A percentile compares a stretch with the other conserved stretches of the same genome.
Evolutionary conservation across 1,140 invertebrate species (phyloP).

Genomic region (Pectinophora gossypiella): DNA sequence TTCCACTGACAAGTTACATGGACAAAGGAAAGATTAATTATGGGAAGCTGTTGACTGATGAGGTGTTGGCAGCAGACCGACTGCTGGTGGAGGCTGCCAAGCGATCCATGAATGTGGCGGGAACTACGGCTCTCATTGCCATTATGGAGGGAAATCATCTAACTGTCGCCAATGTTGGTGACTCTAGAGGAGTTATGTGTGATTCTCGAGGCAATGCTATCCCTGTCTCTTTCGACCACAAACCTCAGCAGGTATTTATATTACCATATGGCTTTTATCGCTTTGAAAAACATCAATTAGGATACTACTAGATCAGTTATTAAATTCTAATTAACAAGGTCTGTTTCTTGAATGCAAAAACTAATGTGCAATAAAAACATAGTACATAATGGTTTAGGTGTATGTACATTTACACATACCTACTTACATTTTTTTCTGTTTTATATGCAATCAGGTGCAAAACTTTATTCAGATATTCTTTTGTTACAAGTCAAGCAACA

Average conservation of each 20-base stretch:
- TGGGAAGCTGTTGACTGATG: conserved; percentile 87
- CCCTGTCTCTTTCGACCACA: conserved; percentile 96
- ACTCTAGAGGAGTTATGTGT: conserved; percentile 96
- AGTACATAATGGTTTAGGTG: no score
- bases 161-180: conserved; percentile 96
- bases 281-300: no score
- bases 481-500: no score
- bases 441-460: no score
- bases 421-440: no score
- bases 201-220: conserved; percentile 92
- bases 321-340: no score
- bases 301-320: no score
- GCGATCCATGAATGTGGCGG: conserved; percentile 89
- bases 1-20: conserved; percentile 76
- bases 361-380: no score
- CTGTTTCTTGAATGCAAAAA: no score
- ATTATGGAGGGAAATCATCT: conserved; percentile 87
- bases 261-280: no score
- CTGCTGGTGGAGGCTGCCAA: conserved; percentile 87
- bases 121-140: conserved; percentile 95
- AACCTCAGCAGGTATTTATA: conserved; percentile 97
- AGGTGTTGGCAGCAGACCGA: conserved; percentile 88
- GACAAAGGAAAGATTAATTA: conserved; percentile 86
- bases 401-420: no score
- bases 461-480: no score